Percentiles rank a stretch among this genome's conserved stretches.
These are phyloP conservation scores for Laticauda laticaudata DNA, from an alignment of 2,113 vertebrate species.

Conservation along the genomic window DNA sequence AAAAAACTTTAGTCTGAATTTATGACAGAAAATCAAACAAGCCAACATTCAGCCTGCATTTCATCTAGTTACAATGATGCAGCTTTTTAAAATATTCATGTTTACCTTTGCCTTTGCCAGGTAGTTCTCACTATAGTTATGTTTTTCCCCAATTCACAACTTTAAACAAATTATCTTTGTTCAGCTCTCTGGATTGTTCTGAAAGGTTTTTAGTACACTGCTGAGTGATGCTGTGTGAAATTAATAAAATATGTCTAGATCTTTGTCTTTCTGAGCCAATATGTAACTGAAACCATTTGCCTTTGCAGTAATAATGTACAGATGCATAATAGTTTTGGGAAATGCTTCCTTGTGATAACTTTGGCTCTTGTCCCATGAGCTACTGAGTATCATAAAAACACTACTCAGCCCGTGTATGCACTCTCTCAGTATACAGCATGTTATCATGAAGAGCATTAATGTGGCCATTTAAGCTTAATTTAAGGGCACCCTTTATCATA, in stretches of 20 bases:
- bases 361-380: conserved; percentile 10
- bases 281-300: conserved; percentile 20
- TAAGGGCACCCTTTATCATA: not conserved
- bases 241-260: conserved; percentile 1
- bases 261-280: not conserved
- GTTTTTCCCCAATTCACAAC: conserved; percentile 27
- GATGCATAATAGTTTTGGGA: not conserved
- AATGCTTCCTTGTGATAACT: conserved; percentile 23
- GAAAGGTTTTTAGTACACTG: not conserved
- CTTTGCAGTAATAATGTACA: conserved; percentile 2
- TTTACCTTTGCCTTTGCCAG: not conserved
- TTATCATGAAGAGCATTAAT: not conserved
- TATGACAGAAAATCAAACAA: not conserved
- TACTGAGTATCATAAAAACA: conserved; percentile 5
- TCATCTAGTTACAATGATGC: not conserved
- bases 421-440: not conserved
- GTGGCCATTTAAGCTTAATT: not conserved
- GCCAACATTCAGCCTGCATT: conserved; percentile 20
- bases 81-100: not conserved
- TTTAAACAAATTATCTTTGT: conserved; percentile 5
- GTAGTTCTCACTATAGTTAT: not conserved
- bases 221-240: not conserved
- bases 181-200: conserved; percentile 22
- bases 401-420: not conserved
- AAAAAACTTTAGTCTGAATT: not conserved